phyloP scores from a whole-genome alignment of 2,888 invertebrate genomes.

The Druceiella hillmani region DNA sequence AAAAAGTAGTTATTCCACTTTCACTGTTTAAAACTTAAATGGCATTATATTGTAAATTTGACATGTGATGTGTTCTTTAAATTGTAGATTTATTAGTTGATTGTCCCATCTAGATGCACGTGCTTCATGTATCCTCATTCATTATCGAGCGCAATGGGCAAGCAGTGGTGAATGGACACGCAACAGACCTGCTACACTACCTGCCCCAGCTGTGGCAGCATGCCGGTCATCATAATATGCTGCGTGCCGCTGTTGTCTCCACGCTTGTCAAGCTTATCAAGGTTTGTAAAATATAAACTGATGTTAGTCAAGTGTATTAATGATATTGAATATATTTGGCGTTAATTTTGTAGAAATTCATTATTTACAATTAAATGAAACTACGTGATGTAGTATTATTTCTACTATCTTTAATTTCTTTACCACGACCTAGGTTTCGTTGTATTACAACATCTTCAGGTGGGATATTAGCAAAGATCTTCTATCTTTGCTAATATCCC shows the following conservation, averaged over 20 bases:
- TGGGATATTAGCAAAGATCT: no score
- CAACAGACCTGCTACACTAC: slow-evolving; percentile 69
- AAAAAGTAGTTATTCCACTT: no score
- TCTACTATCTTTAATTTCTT: no score
- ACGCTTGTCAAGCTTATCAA: slow-evolving; percentile 83
- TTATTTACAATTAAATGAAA: no score
- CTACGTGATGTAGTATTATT: no score
- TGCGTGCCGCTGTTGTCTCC: slow-evolving; percentile 85
- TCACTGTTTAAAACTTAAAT: slow-evolving; percentile 4
- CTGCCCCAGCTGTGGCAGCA: slow-evolving; percentile 86
- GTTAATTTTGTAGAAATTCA: no score
- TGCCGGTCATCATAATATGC: slow-evolving; percentile 82
- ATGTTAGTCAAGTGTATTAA: no score
- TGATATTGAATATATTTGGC: no score
- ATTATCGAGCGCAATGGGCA: slow-evolving; percentile 82
- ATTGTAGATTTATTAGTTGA: neutral
- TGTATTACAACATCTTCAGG: no score
- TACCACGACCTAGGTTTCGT: no score
- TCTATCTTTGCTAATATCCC: no score
- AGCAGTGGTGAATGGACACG: slow-evolving; percentile 61
- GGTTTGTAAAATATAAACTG: no score
- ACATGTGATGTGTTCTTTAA: slow-evolving; percentile 8
- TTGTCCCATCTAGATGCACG: slow-evolving; percentile 70
- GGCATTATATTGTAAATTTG: neutral
- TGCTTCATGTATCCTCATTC: slow-evolving; percentile 83